phyloP scores from a whole-genome alignment of 2,888 invertebrate species.

The Bombylius major region DNA sequence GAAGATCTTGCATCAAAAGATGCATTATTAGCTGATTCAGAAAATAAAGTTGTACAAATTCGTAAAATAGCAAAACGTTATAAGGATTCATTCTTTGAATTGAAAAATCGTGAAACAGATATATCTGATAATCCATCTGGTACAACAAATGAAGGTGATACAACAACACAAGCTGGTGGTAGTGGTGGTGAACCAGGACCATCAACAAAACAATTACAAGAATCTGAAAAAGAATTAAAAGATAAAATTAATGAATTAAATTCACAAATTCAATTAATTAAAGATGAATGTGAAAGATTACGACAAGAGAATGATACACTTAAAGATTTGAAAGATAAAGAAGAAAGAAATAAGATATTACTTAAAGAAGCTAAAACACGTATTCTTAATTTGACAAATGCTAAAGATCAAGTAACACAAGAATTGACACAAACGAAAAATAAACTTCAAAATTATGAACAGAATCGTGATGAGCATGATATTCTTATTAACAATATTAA shows the following conservation, averaged over 20 bases:
- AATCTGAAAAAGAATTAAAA: constrained; percentile 35
- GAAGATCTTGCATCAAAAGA: constrained; percentile 57
- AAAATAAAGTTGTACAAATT: constrained; percentile 58
- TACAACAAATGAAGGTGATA: constrained; percentile 36
- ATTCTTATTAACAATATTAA: constrained; percentile 48
- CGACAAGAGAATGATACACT: constrained; percentile 51
- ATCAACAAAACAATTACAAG: constrained; percentile 29
- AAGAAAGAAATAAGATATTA: constrained; percentile 52
- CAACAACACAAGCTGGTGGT: constrained; percentile 29
- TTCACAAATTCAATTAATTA: constrained; percentile 33
- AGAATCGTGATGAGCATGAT: constrained; percentile 45
- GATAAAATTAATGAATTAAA: constrained; percentile 38
- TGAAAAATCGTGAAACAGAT: constrained; percentile 49
- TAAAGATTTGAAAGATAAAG: constrained; percentile 54
- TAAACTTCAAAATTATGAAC: constrained; percentile 40
- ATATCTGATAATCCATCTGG: constrained; percentile 41
- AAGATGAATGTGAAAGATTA: constrained; percentile 43
- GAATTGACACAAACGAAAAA: constrained; percentile 44
- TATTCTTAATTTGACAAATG: constrained; percentile 58
- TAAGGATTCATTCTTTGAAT: constrained; percentile 71
- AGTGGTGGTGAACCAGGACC: constrained; percentile 4
- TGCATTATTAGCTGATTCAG: constrained; percentile 50
- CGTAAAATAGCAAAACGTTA: constrained; percentile 88
- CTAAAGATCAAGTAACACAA: constrained; percentile 47
- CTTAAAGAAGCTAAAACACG: constrained; percentile 62